Percentiles rank a stretch among this genome's conserved stretches.
Conservation (phyloP, 64 coral and sea anemone genomes). For the Stylophora pistillata region DNA sequence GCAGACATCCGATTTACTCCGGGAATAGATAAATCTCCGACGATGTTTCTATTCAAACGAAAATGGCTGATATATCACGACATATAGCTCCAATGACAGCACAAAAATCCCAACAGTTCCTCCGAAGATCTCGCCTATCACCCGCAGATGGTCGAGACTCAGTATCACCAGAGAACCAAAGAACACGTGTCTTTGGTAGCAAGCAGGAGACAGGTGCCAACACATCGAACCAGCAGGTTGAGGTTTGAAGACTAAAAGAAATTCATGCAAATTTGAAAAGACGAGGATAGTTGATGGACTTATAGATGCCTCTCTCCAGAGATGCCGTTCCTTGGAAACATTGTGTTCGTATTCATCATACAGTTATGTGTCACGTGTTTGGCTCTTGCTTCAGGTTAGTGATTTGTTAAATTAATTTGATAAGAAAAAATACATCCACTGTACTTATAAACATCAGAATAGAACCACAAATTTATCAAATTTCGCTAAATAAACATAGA, state of each 20-base stretch:
- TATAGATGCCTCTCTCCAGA: not conserved
- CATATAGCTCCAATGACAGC: too few relatives aligned
- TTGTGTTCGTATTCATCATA: not conserved
- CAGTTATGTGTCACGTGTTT: slow-evolving; percentile 12
- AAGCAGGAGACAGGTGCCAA: not conserved
- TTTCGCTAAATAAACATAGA: too few relatives aligned
- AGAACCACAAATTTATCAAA: not conserved
- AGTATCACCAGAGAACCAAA: not conserved
- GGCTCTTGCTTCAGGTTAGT: not conserved
- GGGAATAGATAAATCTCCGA: too few relatives aligned
- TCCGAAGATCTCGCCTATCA: too few relatives aligned
- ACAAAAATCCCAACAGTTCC: too few relatives aligned
- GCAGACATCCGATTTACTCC: too few relatives aligned
- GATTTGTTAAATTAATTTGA: not conserved
- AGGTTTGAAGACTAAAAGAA: not conserved
- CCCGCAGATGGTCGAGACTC: not conserved
- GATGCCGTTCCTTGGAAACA: not conserved
- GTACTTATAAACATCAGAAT: not conserved
- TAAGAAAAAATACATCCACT: not conserved
- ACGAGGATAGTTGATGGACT: not conserved
- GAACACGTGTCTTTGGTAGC: not conserved
- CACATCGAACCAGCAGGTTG: not conserved
- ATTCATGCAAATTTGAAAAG: not conserved
- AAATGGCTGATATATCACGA: too few relatives aligned
- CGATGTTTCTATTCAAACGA: too few relatives aligned